phyloP scores from a whole-genome alignment of 2,888 invertebrate genomes.

The Euphydryas editha region DNA sequence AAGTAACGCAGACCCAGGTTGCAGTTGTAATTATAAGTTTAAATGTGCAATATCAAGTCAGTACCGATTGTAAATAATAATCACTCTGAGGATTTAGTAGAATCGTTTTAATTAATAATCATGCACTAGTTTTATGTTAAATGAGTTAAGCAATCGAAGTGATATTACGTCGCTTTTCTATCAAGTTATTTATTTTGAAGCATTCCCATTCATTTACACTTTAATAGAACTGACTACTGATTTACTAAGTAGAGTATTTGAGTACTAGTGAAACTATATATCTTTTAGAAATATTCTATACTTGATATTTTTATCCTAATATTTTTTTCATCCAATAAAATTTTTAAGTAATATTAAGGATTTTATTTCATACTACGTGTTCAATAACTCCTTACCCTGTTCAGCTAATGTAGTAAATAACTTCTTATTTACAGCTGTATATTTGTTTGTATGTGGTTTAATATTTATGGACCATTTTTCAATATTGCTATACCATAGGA shows the following conservation, averaged over 20 bases:
- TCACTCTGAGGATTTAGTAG: slow-evolving; percentile 45
- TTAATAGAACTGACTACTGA: slow-evolving; percentile 59
- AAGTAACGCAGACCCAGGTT: slow-evolving; percentile 45
- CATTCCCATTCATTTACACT: slow-evolving; percentile 72
- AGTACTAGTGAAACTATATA: slow-evolving; percentile 64
- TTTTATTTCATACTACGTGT: slow-evolving; percentile 44
- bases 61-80: slow-evolving; percentile 70
- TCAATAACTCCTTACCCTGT: not conserved
- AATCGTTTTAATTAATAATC: slow-evolving; percentile 55
- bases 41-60: slow-evolving; percentile 75
- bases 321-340: slow-evolving; percentile 81
- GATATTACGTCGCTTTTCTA: slow-evolving; percentile 60
- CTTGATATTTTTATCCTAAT: slow-evolving; percentile 80
- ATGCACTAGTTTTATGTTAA: slow-evolving; percentile 54
- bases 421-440: no score
- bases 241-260: slow-evolving; percentile 54
- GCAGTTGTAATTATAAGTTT: slow-evolving; percentile 77
- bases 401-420: not conserved
- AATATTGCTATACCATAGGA: no score
- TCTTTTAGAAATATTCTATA: slow-evolving; percentile 77
- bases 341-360: slow-evolving; percentile 55
- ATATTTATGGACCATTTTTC: no score
- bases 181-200: slow-evolving; percentile 73
- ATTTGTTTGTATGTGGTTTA: no score
- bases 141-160: slow-evolving; percentile 56